Evolutionary conservation across 2,888 invertebrate genomes (phyloP), one percentile per base, ranked within the genome.

Genomic region (Pollenia amentaria): DNA sequence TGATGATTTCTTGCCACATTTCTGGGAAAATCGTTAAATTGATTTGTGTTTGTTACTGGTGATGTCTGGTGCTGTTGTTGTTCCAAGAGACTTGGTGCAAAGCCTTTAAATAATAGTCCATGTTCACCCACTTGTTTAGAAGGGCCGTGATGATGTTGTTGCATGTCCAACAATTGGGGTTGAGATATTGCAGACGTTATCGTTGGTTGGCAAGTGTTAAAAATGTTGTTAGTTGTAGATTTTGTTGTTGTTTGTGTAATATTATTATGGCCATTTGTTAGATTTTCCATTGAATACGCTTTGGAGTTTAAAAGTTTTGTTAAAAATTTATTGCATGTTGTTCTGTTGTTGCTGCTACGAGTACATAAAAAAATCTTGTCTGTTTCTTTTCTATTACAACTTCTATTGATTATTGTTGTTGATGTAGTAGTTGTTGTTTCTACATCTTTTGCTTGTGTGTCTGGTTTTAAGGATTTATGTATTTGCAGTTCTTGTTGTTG

Each of bases 241-340:
- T 55, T 55, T 64, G 79, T 46, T 70, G 65, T 10, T 48, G 53
- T 70, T 55, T 53, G 38, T 14, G 9, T 11, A 46, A 12, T 21
- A 73, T 67, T 83, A 73, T 80, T 84, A 78, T 76, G 69, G 77
- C 3, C 83, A 78, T 88, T 90, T 88, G 88, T 88, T 53, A 94
- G 92, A 91, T 94, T 94, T 87, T 94, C 94, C 87, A 93, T 93
- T 7, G 94, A 94, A 46, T 93, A 92, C n/a, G 94, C 92, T 90
- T 94, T 94, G 18, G 93, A 93, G 77, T 88, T 89, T 51, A 94
- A 92, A 69, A 94, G 90, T 89, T 94, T 93, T 75, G 94, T 93
- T 48, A 95, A 90, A 89, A 94, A 94, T 91, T 94, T 94, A 89
- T 94, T 94, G 48, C 84, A 77, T 46, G 51, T 60, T 38, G 75